These are phyloP conservation scores for Lochmaea crataegi DNA, from an alignment of 2,888 invertebrate genomes.

Conservation along the genomic window DNA sequence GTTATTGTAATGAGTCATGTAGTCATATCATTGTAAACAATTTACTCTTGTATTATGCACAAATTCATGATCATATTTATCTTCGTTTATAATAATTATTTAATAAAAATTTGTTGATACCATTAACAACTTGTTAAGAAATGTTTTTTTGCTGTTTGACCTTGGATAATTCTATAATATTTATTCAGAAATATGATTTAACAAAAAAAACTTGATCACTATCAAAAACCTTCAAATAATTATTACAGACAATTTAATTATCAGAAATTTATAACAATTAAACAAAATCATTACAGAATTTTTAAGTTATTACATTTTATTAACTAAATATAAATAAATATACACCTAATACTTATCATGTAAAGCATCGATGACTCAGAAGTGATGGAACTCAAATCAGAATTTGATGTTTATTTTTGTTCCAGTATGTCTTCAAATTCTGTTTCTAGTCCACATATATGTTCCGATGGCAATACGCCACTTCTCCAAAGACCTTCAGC, in stretches of 20 bases:
- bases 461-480: slow-evolving; percentile 2
- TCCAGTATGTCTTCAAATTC: slow-evolving; percentile 7
- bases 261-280: no score
- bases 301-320: no score
- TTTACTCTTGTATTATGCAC: not conserved
- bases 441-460: not conserved
- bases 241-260: no score
- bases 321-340: no score
- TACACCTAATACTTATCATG: no score
- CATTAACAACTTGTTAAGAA: not conserved
- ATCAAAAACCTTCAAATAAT: no score
- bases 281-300: no score
- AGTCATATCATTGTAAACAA: not conserved
- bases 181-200: not conserved
- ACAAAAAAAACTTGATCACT: not conserved
- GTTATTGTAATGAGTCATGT: not conserved
- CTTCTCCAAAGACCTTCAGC: not conserved
- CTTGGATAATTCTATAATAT: no score
- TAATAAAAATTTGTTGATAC: not conserved
- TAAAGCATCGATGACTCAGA: no score
- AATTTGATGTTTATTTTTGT: not conserved
- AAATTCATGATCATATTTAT: not conserved
- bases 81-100: not conserved
- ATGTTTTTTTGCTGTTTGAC: no score
- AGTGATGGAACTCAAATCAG: no score